Conservation (phyloP, 2,888 invertebrate genomes). For the Thecophora atra region DNA sequence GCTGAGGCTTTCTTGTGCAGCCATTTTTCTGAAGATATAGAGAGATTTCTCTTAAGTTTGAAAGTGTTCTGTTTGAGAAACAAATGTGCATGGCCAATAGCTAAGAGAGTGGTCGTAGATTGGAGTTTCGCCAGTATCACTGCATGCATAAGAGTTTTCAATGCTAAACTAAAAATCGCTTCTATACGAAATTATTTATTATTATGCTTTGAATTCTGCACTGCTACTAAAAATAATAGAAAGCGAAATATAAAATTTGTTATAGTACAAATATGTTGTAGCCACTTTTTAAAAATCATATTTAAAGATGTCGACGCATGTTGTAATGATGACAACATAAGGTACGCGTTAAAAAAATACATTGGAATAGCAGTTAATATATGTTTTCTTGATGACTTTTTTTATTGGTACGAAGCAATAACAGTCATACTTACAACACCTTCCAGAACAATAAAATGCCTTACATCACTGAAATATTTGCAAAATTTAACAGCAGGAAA, state of each 20-base stretch:
- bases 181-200: slow-evolving; percentile 1
- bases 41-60: neutral
- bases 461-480: neutral
- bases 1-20: slow-evolving; percentile 16
- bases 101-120: slow-evolving; percentile 9
- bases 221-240: neutral
- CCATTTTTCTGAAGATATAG: slow-evolving; percentile 19
- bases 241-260: slow-evolving; percentile 5
- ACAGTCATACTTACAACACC: neutral
- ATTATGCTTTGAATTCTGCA: slow-evolving; percentile 6
- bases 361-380: slow-evolving; percentile 1
- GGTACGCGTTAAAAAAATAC: neutral
- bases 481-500: neutral
- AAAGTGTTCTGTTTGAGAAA: slow-evolving; percentile 11
- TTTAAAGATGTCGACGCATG: neutral
- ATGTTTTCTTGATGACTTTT: slow-evolving; percentile 3
- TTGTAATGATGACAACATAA: neutral
- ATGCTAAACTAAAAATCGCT: neutral
- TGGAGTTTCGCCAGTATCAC: slow-evolving; percentile 24
- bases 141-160: slow-evolving; percentile 21
- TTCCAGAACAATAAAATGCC: neutral
- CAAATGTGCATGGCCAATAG: slow-evolving; percentile 3
- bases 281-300: slow-evolving; percentile 20
- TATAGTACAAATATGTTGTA: slow-evolving; percentile 20
- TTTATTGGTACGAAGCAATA: neutral